Evolutionary conservation across 2,888 invertebrate genomes (phyloP), one percentile per base, ranked within the genome.

Genomic region (Cataglyphis albicans): DNA sequence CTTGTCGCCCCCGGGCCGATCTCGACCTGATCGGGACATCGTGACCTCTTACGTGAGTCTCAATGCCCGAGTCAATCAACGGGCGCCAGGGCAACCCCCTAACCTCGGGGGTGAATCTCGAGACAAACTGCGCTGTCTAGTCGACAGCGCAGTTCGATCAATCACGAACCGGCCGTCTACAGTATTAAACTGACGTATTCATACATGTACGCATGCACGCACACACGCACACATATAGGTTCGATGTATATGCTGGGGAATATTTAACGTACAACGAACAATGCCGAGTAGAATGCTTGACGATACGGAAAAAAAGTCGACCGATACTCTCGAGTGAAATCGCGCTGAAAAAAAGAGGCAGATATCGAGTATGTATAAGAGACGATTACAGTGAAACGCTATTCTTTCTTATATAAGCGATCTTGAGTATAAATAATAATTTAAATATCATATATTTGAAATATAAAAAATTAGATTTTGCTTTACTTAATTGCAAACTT

Each of bases 81-180:
- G 35, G 76, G 52, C 86, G 63, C 63, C 75, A n/a, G 55, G 55
- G 57, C 85, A 81, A 64, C 82, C 84, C 84, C 57, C 85, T 73
- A 82, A 63, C 64, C 89, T 78, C 64, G 9, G 70, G 68, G 81
- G 64, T 67, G 74, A 78, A 75, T 65, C 73, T 76, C 83, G 84
- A 84, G 87, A 85, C 86, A 86, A 87, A 89, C 90, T 86, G 85
- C 85, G 73, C 85, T 84, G 85, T 82, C 84, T 80, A 73, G 84
- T 81, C 81, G 59, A 63, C 52, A 70, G 32, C 32, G 76, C 48
- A 7, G 48, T 78, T 84, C 88, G 91, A 90, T 91, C 90, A 88
- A 90, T 90, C 87, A 89, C 83, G 84, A 81, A 65, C 72, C 68
- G 44, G 67, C 74, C 85, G 76, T 83, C 83, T 81, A 82, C 75